Evolutionary conservation across 2,888 invertebrate species (phyloP).

Genomic region (Archaeoteleia sp.): DNA sequence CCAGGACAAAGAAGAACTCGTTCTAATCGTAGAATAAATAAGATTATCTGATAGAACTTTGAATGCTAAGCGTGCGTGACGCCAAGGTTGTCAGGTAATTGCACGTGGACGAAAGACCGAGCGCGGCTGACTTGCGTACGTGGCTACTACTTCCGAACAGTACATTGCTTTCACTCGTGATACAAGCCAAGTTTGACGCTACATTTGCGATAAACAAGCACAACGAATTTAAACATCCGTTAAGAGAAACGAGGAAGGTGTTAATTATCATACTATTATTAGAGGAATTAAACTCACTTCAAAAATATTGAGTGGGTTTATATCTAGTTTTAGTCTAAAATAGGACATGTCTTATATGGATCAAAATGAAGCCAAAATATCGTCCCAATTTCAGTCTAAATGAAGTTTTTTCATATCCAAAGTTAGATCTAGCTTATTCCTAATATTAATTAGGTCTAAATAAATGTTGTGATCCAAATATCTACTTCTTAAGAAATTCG

Average conservation of each 20-base stretch:
- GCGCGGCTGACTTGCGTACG: conserved; percentile 43
- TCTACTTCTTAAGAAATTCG: no score
- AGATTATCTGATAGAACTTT: conserved; percentile 73
- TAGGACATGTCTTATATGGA: no score
- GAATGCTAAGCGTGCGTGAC: conserved; percentile 69
- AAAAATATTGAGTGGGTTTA: no score
- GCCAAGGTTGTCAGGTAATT: conserved; percentile 27
- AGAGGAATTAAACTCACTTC: conserved; percentile 6
- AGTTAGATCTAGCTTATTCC: no score
- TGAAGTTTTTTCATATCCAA: no score
- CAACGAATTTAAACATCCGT: conserved; percentile 37
- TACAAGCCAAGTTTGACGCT: conserved; percentile 29
- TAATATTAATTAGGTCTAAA: no score
- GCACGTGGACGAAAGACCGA: conserved; percentile 29
- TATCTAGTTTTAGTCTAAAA: no score
- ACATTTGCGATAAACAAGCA: conserved; percentile 29
- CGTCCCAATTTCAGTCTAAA: no score
- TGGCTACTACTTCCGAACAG: conserved; percentile 46
- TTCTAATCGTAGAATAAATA: conserved; percentile 69
- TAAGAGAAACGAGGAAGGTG: conserved; percentile 14
- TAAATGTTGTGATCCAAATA: no score
- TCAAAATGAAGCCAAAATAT: no score
- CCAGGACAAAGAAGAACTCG: conserved; percentile 59
- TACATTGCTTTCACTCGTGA: conserved; percentile 29
- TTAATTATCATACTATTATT: conserved; percentile 30